Evolutionary conservation across 2,797 vertebrate species (phyloP), one percentile per base, ranked within the genome.

Genomic region (Manis pentadactyla): DNA sequence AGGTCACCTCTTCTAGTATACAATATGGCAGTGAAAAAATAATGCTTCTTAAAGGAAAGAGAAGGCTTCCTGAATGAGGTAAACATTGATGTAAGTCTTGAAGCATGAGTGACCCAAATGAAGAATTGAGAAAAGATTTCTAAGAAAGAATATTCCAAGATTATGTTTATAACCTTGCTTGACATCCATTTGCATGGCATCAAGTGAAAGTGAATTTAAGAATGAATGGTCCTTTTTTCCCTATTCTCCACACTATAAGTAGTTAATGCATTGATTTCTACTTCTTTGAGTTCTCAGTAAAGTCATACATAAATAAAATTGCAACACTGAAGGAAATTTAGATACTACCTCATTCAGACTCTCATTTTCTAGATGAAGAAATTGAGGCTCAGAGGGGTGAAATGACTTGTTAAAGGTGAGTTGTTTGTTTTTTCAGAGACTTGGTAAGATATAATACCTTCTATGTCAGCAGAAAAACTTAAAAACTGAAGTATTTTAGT

Each of bases 271-370:
- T 90, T 31, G 34, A 81, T 51, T 90, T 78, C 29, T 84, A 75
- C 25, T 73, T 74, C 49, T 88, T 75, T 55, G 34, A 90, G 81
- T 6, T 69, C 59, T 51, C 2, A 23, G 2, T 59, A 59, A 96
- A 95, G 6, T 94, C 51, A 95, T 63, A 96, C 49, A 90, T 78
- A 87, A 31, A 87, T 29, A 64, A 73, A 51, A 69, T 79, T 75
- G 18, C 12, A 89, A 83, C 88, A 42, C 13, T 49, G 8, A 90
- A 95, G 9, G 4, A 83, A 78, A 78, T 71, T 49, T 63, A 39
- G 23, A 19, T 86, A 68, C 14, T 42, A 31, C 4, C 15, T 73
- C 46, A 93, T 64, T 89, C 39, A 79, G 19, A 57, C 0, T 7
- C 11, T 69, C 14, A 53, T 93, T 63, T 91, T 84, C 18, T 74